Base-by-base conservation (phyloP, 2,113 vertebrate species). In the Stercorarius parasiticus region DNA sequence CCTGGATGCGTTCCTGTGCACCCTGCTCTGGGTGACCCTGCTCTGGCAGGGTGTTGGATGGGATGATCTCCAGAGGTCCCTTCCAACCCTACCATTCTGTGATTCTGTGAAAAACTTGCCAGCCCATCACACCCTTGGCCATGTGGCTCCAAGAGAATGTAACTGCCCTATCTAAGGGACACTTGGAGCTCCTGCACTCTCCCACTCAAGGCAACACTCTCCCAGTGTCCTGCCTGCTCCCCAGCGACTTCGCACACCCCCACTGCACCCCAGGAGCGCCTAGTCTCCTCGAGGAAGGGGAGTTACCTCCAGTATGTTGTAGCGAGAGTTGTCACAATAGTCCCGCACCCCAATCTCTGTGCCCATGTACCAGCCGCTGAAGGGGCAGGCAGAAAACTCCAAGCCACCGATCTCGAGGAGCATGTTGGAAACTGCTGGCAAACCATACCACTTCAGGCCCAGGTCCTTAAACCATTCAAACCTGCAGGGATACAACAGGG, bases 361-460 rank as follows among this genome's bases (percentile, higher is more conserved):
- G 95, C 99, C 99, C 99, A 99, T 99, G 98, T 99, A 99, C 99
- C 99, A 99, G 92, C 99, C 99, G 0, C 99, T 99, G 98, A 99
- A 99, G 88, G 99, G 99, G 67, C 99, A 99, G 74, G 98, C 99
- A 0, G 99, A 98, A 97, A 99, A 99, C 97, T 99, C 99, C 97
- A 99, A 89, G 80, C 99, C 99, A 0, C 99, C 99, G 0, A 99
- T 98, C 98, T 99, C 99, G 9, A 99, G 98, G n/a, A 99, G 98
- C 99, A 99, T 99, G 98, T 98, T 99, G 82, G 99, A 98, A 34
- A 99, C 99, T 0, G 99, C 99, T 0, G 99, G 99, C 83, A 99
- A 98, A 34, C 98, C 98, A 0, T 99, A 99, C 99, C 99, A 99
- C 98, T 99, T 99, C 92, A 99, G 98, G 4, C 98, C 98, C 94